phyloP scores from a whole-genome alignment of 1,140 invertebrate species.

The Euura lappo region DNA sequence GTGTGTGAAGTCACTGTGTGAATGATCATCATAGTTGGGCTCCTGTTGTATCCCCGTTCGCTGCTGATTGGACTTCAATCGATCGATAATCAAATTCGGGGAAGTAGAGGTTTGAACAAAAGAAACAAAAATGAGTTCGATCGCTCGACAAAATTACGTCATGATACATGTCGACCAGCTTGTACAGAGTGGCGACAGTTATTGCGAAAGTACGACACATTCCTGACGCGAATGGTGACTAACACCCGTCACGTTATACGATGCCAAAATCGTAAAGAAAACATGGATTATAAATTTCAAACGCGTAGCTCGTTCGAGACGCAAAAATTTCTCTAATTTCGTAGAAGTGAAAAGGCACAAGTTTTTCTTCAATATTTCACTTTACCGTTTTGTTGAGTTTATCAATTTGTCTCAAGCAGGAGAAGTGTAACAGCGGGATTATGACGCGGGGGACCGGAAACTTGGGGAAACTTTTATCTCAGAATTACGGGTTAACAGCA shows the following conservation, averaged over 20 bases:
- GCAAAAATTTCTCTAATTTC: too few species aligned
- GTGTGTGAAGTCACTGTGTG: too few species aligned
- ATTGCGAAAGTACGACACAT: constrained; percentile 1
- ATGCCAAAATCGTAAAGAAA: not conserved
- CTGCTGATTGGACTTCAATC: too few species aligned
- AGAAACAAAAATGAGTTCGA: not conserved
- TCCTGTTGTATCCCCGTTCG: too few species aligned
- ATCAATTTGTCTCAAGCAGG: too few species aligned
- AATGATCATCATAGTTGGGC: too few species aligned
- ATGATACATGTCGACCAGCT: not conserved
- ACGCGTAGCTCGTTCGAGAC: not conserved
- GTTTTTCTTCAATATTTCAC: too few species aligned
- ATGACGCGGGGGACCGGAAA: not conserved
- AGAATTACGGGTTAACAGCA: not conserved
- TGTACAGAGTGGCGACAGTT: not conserved
- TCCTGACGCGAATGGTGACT: not conserved
- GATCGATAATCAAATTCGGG: too few species aligned
- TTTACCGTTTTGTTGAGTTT: too few species aligned
- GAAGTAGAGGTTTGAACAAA: too few species aligned
- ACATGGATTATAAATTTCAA: not conserved
- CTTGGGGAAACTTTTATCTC: not conserved
- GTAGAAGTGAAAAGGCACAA: too few species aligned
- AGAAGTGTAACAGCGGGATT: too few species aligned
- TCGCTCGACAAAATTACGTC: not conserved
- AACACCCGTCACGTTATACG: not conserved